Base-by-base conservation (phyloP, 2,888 invertebrate species). In the Hetaerina titia region DNA sequence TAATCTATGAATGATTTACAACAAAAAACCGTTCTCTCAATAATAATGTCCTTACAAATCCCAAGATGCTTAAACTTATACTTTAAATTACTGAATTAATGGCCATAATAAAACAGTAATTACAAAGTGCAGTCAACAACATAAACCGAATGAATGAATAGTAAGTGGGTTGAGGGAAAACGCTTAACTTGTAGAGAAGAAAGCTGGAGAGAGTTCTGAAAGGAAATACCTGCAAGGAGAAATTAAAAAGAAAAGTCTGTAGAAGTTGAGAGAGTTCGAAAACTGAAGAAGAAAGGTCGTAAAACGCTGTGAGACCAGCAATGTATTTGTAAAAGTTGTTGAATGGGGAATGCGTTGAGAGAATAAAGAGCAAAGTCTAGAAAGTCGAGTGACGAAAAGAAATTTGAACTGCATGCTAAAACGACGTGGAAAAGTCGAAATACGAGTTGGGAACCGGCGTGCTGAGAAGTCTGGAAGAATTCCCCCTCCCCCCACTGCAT, bases 81-180 rank as follows among this genome's bases (percentile, higher is more conserved):
- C 45, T 2, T 45, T 45, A 45, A 2, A 45, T 45, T 45, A 45
- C 1, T 45, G 45, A 45, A 45, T n/a, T 69, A 7, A 22, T 22
- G 5, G 22, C 22, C 19, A 22, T 7, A 69, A 69, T 69, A n/a
- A 19, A n/a, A n/a, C 9, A n/a, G 69, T 4, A 22, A 19, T 69
- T 4, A 7, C 8, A 69, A 19, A 7, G n/a, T 22, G 17, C 22
- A 69, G 69, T 69, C 22, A 9, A 45, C n/a, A n/a, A n/a, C n/a
- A 69, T 69, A 69, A 69, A 22, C 69, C 69, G 88, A 88, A 88
- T 56, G 31, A 88, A 45, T 88, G 45, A 17, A 56, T 88, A 88
- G 31, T 15, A 45, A 31, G 88, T 45, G 13, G 45, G 88, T 1
- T 19, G 88, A 45, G 88, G 88, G 13, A 45, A 45, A 19, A 56